Conservation (phyloP, 2,797 vertebrate species). For the Cephalopachus bancanus region DNA sequence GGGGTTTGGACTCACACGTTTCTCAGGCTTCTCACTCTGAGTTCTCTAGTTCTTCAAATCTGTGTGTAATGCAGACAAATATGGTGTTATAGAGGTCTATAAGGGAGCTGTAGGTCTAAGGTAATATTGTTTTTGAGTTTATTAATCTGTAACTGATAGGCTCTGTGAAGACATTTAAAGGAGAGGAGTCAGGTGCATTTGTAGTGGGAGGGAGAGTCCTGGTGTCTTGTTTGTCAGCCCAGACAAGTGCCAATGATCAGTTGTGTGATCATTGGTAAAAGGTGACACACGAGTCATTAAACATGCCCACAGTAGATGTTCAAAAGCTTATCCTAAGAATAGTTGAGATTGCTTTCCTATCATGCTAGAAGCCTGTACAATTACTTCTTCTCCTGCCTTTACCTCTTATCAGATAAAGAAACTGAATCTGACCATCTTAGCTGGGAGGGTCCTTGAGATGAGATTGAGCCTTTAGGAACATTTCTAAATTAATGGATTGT, state of each 20-base stretch:
- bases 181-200: background rate
- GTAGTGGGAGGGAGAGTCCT: background rate
- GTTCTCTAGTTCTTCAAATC: background rate
- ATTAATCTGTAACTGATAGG: background rate
- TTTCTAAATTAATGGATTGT: slow-evolving; percentile 46
- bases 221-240: background rate
- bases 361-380: background rate
- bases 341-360: background rate
- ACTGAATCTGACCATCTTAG: background rate
- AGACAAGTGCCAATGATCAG: background rate
- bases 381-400: background rate
- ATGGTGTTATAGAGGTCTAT: background rate
- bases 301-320: background rate
- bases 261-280: background rate
- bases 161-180: background rate
- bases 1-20: background rate
- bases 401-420: background rate
- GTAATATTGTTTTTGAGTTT: background rate
- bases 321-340: background rate
- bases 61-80: background rate
- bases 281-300: background rate
- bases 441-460: background rate
- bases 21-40: background rate
- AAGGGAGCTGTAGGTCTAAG: background rate
- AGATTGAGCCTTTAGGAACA: background rate